phyloP scores from a whole-genome alignment of 2,113 vertebrate species.

The Garra rufa region DNA sequence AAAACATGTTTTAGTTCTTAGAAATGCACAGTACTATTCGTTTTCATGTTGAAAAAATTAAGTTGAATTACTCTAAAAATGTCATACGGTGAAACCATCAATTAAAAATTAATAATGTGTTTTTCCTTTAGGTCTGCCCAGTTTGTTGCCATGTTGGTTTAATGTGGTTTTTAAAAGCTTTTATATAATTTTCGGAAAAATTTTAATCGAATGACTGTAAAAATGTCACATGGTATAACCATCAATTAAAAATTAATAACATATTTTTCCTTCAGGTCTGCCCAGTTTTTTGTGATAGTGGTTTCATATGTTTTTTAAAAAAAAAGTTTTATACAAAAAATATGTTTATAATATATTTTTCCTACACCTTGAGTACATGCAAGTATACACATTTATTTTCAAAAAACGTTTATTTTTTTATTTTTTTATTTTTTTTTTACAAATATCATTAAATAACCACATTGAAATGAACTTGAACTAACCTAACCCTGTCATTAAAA shows the following conservation, averaged over 20 bases:
- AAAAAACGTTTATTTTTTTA: background rate
- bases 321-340: background rate
- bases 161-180: background rate
- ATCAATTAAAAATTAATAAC: background rate
- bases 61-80: no score
- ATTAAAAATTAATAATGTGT: no score
- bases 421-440: no score
- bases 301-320: background rate
- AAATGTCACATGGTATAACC: background rate
- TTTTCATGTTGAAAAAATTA: background rate
- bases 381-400: background rate
- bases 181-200: background rate
- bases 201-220: background rate
- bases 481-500: background rate
- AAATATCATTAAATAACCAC: no score
- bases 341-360: background rate
- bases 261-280: background rate
- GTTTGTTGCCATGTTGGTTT: background rate
- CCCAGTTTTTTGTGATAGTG: background rate
- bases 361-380: background rate
- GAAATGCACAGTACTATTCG: background rate
- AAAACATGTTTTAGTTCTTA: background rate
- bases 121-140: no score
- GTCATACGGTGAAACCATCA: no score
- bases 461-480: background rate